A percentile compares a stretch with the other conserved stretches of the same genome.
These are phyloP conservation scores for Lithosia quadra DNA, from an alignment of 2,888 invertebrate species.

Conservation along the genomic window DNA sequence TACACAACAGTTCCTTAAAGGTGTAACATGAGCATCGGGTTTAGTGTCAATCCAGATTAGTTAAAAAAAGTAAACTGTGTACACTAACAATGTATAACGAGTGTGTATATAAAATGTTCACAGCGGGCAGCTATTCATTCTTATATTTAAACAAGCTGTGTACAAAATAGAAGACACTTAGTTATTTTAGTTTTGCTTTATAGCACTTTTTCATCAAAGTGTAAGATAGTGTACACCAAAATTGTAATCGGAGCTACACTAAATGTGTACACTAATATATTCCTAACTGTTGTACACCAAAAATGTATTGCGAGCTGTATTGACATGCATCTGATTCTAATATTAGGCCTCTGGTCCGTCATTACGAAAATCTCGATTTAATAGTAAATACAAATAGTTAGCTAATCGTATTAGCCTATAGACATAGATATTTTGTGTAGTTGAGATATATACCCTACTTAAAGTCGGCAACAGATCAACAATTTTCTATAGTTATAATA, in stretches of 20 bases:
- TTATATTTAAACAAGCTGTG: not conserved
- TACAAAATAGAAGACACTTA: not conserved
- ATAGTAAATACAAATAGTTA: not conserved
- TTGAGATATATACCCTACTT: conserved; percentile 1
- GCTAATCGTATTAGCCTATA: not conserved
- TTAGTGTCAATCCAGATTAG: not conserved
- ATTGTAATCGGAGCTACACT: not conserved
- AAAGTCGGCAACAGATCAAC: not conserved
- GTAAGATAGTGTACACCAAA: no score
- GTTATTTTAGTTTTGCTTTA: no score
- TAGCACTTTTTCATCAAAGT: no score
- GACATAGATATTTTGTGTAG: not conserved
- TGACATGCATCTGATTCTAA: not conserved
- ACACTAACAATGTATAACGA: not conserved
- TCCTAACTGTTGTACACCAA: not conserved
- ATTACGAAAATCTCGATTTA: not conserved
- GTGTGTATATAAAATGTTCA: not conserved
- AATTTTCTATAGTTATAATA: not conserved
- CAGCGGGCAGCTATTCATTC: not conserved
- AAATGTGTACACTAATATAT: not conserved
- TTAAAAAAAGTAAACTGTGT: not conserved
- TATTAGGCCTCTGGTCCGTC: not conserved
- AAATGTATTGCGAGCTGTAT: not conserved
- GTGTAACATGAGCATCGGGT: conserved; percentile 1
- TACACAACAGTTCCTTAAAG: not conserved